These are phyloP conservation scores for Drosophila truncata DNA, from an alignment of 1,140 invertebrate genomes.

Conservation along the genomic window DNA sequence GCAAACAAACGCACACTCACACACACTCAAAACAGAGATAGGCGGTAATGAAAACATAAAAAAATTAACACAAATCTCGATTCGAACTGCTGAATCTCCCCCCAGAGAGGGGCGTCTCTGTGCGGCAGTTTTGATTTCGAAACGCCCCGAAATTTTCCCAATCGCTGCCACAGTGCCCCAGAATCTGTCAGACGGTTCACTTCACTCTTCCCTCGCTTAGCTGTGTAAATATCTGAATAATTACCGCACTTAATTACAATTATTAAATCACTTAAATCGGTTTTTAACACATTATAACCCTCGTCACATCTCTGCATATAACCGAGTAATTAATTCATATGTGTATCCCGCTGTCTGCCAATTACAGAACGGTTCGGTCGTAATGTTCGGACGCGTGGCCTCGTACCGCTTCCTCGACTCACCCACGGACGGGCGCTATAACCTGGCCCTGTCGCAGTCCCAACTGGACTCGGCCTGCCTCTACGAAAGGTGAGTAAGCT, in stretches of 20 bases:
- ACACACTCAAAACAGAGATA: constrained; percentile 11
- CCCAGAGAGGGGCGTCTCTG: constrained; percentile 61
- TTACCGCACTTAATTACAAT: constrained; percentile 45
- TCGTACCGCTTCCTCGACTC: constrained; percentile 98
- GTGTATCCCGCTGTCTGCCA: constrained; percentile 5
- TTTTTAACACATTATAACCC: constrained; percentile 38
- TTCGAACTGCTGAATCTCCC: constrained; percentile 22
- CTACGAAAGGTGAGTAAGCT: constrained; percentile 89
- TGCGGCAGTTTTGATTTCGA: constrained; percentile 58
- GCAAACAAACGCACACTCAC: constrained; percentile 12
- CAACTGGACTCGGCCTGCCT: constrained; percentile 91
- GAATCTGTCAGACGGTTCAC: constrained; percentile 43
- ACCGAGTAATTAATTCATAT: constrained; percentile 31
- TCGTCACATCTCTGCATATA: constrained; percentile 18
- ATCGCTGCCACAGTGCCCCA: constrained; percentile 51
- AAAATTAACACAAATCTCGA: constrained; percentile 27
- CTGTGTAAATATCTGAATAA: constrained; percentile 41
- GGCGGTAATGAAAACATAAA: constrained; percentile 17
- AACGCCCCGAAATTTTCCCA: constrained; percentile 71
- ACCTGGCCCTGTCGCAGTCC: constrained; percentile 87
- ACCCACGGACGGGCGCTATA: constrained; percentile 92
- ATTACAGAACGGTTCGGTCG: constrained; percentile 91
- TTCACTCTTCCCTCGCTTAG: constrained; percentile 10
- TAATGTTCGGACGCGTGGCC: constrained; percentile 96
- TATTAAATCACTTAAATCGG: constrained; percentile 44